Percentiles rank a stretch among this genome's conserved stretches.
Evolutionary conservation across 2,888 invertebrate genomes (phyloP).

Genomic region (Anthophora plumipes): DNA sequence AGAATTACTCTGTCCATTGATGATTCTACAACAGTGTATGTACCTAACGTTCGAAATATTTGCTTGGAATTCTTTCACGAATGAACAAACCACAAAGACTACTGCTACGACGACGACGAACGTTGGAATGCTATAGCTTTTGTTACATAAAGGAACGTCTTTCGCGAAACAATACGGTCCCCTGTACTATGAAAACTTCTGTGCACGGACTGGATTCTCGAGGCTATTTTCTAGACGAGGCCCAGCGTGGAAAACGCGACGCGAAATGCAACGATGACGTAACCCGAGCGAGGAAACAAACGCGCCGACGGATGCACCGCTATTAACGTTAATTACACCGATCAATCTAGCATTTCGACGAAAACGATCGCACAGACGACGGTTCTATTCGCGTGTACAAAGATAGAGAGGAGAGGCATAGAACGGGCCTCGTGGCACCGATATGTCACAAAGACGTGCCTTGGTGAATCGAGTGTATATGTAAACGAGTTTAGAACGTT

Average conservation of each 20-base stretch:
- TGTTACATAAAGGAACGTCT: constrained; percentile 47
- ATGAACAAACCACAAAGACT: background rate
- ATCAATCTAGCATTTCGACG: constrained; percentile 37
- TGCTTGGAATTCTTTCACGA: constrained; percentile 9
- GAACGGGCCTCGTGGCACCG: background rate
- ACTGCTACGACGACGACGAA: no score
- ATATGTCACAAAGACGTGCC: background rate
- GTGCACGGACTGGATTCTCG: constrained; percentile 24
- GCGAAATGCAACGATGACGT: constrained; percentile 13
- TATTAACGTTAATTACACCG: constrained; percentile 27
- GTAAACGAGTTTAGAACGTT: background rate
- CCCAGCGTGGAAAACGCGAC: constrained; percentile 31
- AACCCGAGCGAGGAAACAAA: constrained; percentile 19
- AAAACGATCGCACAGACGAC: background rate
- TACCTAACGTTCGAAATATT: constrained; percentile 9
- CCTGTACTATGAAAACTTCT: constrained; percentile 36
- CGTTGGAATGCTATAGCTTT: background rate
- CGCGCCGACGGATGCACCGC: constrained; percentile 19
- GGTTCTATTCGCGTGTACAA: background rate
- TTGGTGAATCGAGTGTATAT: background rate
- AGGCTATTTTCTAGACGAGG: constrained; percentile 49
- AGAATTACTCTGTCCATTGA: background rate
- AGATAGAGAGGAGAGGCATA: background rate
- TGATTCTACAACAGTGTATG: background rate
- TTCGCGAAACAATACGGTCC: constrained; percentile 19